Conservation (phyloP, 2,113 vertebrate species). For the Microtus pennsylvanicus region DNA sequence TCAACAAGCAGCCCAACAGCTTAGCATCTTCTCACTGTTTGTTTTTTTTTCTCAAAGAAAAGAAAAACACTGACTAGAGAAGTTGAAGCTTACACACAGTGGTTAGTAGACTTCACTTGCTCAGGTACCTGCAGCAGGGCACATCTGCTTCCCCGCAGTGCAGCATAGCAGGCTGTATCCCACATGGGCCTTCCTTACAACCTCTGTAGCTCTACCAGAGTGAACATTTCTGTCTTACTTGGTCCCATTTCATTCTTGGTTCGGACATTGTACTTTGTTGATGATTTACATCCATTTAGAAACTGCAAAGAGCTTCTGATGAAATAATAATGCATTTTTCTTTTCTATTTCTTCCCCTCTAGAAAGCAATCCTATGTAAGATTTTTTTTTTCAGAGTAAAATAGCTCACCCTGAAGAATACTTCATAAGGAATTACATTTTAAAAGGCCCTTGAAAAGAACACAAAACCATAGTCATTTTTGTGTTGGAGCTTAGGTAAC, state of each 20-base stretch:
- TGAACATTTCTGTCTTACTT: background rate
- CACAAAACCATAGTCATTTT: slow-evolving; percentile 9
- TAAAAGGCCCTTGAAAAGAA: slow-evolving; percentile 49
- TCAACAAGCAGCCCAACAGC: background rate
- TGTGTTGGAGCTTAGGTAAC: background rate
- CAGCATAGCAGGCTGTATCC: background rate
- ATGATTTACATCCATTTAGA: background rate
- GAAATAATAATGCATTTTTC: background rate
- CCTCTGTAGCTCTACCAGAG: background rate
- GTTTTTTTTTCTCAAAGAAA: background rate
- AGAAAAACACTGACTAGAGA: background rate
- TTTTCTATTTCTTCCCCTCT: slow-evolving; percentile 12
- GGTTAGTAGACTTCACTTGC: background rate
- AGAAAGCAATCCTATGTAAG: background rate
- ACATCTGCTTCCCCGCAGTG: background rate
- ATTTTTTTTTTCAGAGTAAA: slow-evolving; percentile 26
- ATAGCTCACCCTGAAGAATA: background rate
- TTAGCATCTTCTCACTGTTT: background rate
- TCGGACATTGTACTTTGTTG: slow-evolving; percentile 27
- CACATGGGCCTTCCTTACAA: background rate
- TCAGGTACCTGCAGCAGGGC: background rate
- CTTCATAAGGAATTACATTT: background rate
- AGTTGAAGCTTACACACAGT: background rate
- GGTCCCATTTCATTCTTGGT: background rate
- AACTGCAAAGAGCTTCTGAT: background rate